Percentiles rank a stretch among this genome's conserved stretches.
Conservation (phyloP, 2,888 invertebrate species). For the Lochmaea capreae region DNA sequence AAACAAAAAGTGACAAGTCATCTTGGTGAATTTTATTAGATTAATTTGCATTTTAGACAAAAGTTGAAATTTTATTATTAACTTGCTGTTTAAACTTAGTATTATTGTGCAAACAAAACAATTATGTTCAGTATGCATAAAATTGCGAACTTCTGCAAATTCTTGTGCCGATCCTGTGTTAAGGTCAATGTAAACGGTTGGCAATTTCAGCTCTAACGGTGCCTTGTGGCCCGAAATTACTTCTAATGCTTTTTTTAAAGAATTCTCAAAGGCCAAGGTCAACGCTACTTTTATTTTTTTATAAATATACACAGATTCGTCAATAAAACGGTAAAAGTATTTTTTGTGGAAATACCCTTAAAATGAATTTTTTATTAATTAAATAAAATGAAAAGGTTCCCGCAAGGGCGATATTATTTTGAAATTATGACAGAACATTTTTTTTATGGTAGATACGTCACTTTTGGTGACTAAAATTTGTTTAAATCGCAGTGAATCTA, state of each 20-base stretch:
- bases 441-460: neutral
- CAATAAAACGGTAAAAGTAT: neutral
- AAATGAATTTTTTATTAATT: no score
- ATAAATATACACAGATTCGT: neutral
- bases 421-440: no score
- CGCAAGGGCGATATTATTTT: no score
- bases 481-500: neutral
- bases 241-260: constrained; percentile 48
- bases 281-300: neutral
- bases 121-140: no score
- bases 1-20: no score
- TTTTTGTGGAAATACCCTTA: neutral
- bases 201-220: constrained; percentile 53
- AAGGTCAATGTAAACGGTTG: constrained; percentile 52
- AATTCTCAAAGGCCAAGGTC: constrained; percentile 47
- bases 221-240: constrained; percentile 51
- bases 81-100: no score
- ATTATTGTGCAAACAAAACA: no score
- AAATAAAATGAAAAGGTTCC: no score
- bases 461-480: neutral
- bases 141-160: no score
- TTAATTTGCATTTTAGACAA: no score
- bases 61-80: no score
- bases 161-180: constrained; percentile 30
- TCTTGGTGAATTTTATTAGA: no score